Conservation (phyloP, 2,797 vertebrate genomes). For the Falco novaeseelandiae region DNA sequence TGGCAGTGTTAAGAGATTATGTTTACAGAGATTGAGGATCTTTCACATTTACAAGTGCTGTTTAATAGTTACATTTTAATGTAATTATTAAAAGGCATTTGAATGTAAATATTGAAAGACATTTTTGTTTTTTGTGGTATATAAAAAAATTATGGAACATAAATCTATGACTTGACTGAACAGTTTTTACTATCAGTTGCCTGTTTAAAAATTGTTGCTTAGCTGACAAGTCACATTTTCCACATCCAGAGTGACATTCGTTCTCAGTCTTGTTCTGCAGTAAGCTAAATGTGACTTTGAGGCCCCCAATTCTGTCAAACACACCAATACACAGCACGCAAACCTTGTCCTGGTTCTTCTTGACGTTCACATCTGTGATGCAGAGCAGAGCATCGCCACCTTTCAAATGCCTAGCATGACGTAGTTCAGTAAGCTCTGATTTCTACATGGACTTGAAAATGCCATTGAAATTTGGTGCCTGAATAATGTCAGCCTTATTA, state of each 20-base stretch:
- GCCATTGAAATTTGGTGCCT: neutral
- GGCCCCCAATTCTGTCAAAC: neutral
- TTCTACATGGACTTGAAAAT: neutral
- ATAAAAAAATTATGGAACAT: neutral
- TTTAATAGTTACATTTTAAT: neutral
- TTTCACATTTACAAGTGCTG: neutral
- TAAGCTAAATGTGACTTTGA: neutral
- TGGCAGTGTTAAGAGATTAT: neutral
- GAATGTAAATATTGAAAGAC: neutral
- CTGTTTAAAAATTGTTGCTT: neutral
- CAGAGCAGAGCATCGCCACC: neutral
- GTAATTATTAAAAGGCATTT: neutral
- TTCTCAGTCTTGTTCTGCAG: neutral
- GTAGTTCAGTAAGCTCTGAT: neutral
- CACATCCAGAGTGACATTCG: neutral
- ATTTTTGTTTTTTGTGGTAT: neutral
- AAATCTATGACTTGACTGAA: neutral
- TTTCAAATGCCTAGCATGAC: neutral
- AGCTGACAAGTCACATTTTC: neutral
- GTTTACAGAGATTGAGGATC: neutral
- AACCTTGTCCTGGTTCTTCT: neutral
- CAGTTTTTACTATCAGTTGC: neutral
- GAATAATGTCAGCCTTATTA: neutral
- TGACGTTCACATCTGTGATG: neutral
- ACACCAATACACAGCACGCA: rapidly evolving